Percentiles rank a stretch among this genome's conserved stretches.
These are phyloP conservation scores for Nomia melanderi DNA, from an alignment of 1,140 invertebrate genomes.

Conservation along the genomic window DNA sequence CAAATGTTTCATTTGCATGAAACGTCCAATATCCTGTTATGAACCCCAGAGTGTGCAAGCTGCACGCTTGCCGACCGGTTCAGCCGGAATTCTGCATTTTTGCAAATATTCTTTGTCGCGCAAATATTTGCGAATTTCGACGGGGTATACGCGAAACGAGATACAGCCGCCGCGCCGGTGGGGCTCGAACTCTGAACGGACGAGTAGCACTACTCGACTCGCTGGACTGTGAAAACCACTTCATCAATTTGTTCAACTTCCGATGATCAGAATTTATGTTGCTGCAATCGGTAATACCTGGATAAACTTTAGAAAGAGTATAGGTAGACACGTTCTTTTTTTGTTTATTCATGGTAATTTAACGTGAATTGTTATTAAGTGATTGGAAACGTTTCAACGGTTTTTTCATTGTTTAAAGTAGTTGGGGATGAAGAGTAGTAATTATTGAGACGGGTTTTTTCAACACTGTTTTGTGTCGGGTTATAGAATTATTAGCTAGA, in stretches of 20 bases:
- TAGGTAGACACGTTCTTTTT: too few species aligned
- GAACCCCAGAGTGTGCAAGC: constrained; percentile 1
- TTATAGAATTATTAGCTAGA: too few species aligned
- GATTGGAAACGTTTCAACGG: too few species aligned
- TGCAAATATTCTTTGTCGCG: constrained; percentile 34
- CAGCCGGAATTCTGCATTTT: constrained; percentile 27
- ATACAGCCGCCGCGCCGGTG: constrained; percentile 6
- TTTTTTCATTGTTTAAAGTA: too few species aligned
- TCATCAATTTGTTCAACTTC: constrained; percentile 3
- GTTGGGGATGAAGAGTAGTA: too few species aligned
- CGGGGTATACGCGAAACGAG: constrained; percentile 39
- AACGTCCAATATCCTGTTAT: constrained; percentile 45
- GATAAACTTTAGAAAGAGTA: not conserved
- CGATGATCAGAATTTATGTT: not conserved
- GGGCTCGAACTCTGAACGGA: constrained; percentile 7
- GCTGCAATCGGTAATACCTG: not conserved
- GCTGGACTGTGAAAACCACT: not conserved
- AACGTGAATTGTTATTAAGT: too few species aligned
- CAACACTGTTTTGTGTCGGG: too few species aligned
- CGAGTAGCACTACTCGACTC: not conserved
- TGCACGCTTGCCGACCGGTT: not conserved
- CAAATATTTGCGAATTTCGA: constrained; percentile 45
- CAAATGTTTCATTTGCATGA: constrained; percentile 36
- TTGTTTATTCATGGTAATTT: too few species aligned
- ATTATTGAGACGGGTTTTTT: too few species aligned